Base-by-base conservation (phyloP, 2,113 vertebrate genomes). In the Hippocampus zosterae region DNA sequence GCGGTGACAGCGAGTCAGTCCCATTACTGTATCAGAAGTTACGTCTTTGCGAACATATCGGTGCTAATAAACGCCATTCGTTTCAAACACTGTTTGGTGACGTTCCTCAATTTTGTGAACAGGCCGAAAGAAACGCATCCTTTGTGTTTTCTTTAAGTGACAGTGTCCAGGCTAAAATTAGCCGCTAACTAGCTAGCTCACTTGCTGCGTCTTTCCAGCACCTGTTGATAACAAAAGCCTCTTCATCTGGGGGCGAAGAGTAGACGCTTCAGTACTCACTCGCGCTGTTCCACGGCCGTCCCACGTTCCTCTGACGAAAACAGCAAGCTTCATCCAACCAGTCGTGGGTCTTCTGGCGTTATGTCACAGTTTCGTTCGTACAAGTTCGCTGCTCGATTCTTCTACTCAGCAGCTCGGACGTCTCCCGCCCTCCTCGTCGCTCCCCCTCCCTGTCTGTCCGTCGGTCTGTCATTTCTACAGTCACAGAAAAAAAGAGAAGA, bases 211-310 rank as follows among this genome's bases (percentile, higher is more conserved):
- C 72, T 70, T 37, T 68, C 70, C 71, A 70, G 84, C 87, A 93
- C 90, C 88, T 92, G 90, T 91, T 91, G 90, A 89, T 80, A 84
- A 91, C 85, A 88, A 91, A 37, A 88, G 84, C 78, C 65, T 69
- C 77, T 81, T 69, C 68, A 68, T 64, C 40, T 40, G 25, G 56
- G 33, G 72, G 16, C 27, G 63, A 59, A 60, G 78, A 50, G 68
- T 42, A 44, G 25, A 44, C 42, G 13, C 33, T 37, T 10, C 15
- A 74, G 8, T 44, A 37, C 33, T 44, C 10, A 88, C 90, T 90
- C 78, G 90, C 90, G 66, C 23, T 46, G 66, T 18, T 4, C 13
- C 61, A 0, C 25, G 37, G 74, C 13, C 44, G 72, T 56, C 60
- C 23, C 46, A 1, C 46, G 5, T 12, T 1, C 50, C 61, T n/a